A percentile compares a stretch with the other conserved stretches of the same genome.
Evolutionary conservation across 2,888 invertebrate genomes (phyloP).

Genomic region (Eumacrocentrus americanus): DNA sequence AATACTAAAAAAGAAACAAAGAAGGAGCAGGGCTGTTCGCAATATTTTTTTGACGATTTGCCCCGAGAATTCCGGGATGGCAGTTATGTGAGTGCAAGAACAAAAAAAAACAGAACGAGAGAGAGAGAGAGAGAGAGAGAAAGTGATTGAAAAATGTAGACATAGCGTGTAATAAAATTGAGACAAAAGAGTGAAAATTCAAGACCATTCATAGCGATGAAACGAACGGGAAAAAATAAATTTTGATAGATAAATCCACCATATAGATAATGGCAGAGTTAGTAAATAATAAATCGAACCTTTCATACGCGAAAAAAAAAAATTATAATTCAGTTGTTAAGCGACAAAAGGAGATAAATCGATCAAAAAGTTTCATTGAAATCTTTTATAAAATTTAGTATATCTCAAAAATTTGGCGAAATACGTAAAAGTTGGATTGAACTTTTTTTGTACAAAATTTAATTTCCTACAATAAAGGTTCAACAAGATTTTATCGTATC

Average conservation of each 20-base stretch:
- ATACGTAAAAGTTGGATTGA: too few relatives aligned
- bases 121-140: slow-evolving; percentile 20
- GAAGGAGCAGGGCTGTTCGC: slow-evolving; percentile 34
- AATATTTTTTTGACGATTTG: slow-evolving; percentile 40
- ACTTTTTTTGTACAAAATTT: too few relatives aligned
- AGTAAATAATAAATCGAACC: too few relatives aligned
- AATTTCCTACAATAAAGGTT: too few relatives aligned
- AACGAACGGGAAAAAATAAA: slow-evolving; percentile 17
- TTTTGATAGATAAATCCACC: neutral
- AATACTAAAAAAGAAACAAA: slow-evolving; percentile 17
- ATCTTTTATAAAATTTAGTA: too few relatives aligned
- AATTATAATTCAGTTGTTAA: too few relatives aligned
- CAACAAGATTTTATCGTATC: too few relatives aligned
- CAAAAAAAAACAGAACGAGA: slow-evolving; percentile 13
- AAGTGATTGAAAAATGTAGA: neutral
- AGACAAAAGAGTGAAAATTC: slow-evolving; percentile 7
- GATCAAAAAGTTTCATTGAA: too few relatives aligned
- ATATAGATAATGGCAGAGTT: too few relatives aligned
- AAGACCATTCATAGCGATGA: slow-evolving; percentile 3
- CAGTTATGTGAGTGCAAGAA: slow-evolving; percentile 17
- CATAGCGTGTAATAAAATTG: slow-evolving; percentile 2
- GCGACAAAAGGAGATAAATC: too few relatives aligned
- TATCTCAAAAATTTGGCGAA: too few relatives aligned
- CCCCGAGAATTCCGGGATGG: slow-evolving; percentile 24
- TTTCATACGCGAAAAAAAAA: neutral